phyloP scores from a whole-genome alignment of 2,888 invertebrate genomes.

The Ophion slaviceki region DNA sequence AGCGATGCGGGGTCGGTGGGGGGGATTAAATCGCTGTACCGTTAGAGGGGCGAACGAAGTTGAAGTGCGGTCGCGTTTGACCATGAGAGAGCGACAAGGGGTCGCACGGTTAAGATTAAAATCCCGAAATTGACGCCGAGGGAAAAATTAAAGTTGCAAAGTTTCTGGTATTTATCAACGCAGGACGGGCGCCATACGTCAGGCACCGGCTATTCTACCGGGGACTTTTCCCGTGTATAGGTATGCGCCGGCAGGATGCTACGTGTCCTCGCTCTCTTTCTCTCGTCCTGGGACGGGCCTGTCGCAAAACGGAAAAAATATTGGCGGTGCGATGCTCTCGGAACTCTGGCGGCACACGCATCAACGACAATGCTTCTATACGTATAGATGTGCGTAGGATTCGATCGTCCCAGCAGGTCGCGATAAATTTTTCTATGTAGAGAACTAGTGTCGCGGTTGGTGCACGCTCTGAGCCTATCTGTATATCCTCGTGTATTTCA shows the following conservation, averaged over 20 bases:
- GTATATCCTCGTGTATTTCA: neutral
- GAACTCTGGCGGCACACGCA: slow-evolving; percentile 57
- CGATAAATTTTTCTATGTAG: slow-evolving; percentile 78
- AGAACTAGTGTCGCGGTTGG: slow-evolving; percentile 72
- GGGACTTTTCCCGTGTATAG: slow-evolving; percentile 32
- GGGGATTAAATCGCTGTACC: neutral
- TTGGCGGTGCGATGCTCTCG: slow-evolving; percentile 67
- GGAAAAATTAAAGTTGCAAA: slow-evolving; percentile 78
- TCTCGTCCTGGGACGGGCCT: slow-evolving; percentile 38
- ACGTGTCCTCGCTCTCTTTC: slow-evolving; percentile 3
- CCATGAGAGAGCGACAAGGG: slow-evolving; percentile 30
- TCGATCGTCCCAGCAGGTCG: slow-evolving; percentile 65
- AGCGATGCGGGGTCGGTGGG: no score
- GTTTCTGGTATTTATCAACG: slow-evolving; percentile 79
- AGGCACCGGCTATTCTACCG: slow-evolving; percentile 71
- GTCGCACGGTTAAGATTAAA: slow-evolving; percentile 72
- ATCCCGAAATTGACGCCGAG: slow-evolving; percentile 73
- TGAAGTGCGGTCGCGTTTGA: neutral
- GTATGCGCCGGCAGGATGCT: slow-evolving; percentile 39
- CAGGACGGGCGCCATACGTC: slow-evolving; percentile 77
- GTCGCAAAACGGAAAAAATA: slow-evolving; percentile 69
- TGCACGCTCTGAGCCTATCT: slow-evolving; percentile 3
- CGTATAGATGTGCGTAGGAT: slow-evolving; percentile 23
- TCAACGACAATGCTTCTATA: slow-evolving; percentile 44
- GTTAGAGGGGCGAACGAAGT: neutral